These are phyloP conservation scores for Narcine bancroftii DNA, from an alignment of 2,113 vertebrate genomes.

Conservation along the genomic window DNA sequence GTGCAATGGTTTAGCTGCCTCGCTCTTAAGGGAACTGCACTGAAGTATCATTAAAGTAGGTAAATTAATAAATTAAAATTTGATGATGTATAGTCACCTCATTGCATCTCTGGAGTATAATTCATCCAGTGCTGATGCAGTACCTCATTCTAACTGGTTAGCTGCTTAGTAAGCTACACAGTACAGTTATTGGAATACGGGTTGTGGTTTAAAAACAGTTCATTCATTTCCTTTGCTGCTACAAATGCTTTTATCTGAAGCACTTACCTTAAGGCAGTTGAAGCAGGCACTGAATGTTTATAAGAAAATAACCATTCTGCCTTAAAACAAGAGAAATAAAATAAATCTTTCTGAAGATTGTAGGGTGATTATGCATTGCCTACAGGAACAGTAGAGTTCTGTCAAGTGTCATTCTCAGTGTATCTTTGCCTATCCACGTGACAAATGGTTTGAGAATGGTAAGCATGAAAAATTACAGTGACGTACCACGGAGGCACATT, in stretches of 20 bases:
- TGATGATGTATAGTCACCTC: conserved; percentile 24
- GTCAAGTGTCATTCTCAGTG: conserved; percentile 34
- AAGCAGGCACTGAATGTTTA: neutral
- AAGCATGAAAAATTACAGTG: conserved; percentile 12
- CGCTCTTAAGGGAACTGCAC: conserved; percentile 38
- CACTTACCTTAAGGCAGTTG: conserved; percentile 34
- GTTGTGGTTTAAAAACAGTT: conserved; percentile 2
- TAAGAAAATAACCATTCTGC: neutral
- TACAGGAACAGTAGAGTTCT: conserved; percentile 30
- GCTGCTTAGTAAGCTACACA: neutral
- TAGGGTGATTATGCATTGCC: neutral
- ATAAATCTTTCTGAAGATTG: conserved; percentile 3
- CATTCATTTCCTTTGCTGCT: neutral
- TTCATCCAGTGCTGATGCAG: neutral
- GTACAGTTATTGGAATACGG: neutral
- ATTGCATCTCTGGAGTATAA: conserved; percentile 13
- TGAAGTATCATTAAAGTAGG: conserved; percentile 41
- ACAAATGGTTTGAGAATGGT: conserved; percentile 29
- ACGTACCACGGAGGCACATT: neutral
- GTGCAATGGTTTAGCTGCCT: conserved; percentile 39
- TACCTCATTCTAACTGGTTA: neutral
- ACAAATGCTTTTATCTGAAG: neutral
- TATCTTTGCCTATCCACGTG: conserved; percentile 10
- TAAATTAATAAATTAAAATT: conserved; percentile 35
- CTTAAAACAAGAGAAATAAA: neutral